A percentile compares a stretch with the other conserved stretches of the same genome.
phyloP scores from a whole-genome alignment of 1,140 invertebrate genomes.

The Octopus bimaculoides region DNA sequence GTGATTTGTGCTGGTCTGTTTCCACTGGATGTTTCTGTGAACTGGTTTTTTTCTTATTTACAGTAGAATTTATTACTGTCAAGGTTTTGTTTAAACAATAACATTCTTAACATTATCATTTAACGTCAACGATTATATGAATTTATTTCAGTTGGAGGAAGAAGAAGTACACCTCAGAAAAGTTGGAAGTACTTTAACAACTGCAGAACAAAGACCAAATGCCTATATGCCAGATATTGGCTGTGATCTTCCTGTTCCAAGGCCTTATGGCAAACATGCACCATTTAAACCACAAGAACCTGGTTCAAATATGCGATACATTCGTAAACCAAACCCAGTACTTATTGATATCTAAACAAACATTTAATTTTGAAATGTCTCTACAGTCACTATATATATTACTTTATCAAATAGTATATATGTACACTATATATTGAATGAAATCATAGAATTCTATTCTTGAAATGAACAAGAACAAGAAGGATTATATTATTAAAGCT shows the following conservation, averaged over 20 bases:
- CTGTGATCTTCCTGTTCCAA: constrained; percentile 55
- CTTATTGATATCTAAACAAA: constrained; percentile 60
- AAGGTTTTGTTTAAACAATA: too few relatives aligned
- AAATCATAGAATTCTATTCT: too few relatives aligned
- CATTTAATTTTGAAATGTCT: too few relatives aligned
- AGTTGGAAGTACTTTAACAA: constrained; percentile 51
- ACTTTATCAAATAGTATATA: too few relatives aligned
- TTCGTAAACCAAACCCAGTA: constrained; percentile 56
- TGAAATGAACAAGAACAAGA: too few relatives aligned
- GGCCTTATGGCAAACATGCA: constrained; percentile 56
- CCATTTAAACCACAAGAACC: constrained; percentile 56
- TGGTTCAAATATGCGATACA: constrained; percentile 56
- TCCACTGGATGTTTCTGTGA: too few relatives aligned
- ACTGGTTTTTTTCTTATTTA: background rate
- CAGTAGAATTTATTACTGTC: background rate
- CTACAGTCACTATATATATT: too few relatives aligned
- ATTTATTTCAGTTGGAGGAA: constrained; percentile 41
- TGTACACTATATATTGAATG: too few relatives aligned
- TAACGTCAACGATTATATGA: background rate
- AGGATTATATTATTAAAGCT: too few relatives aligned
- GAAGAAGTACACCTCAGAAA: constrained; percentile 54
- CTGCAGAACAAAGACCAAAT: constrained; percentile 57
- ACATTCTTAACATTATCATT: too few relatives aligned
- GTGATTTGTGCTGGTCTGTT: too few relatives aligned
- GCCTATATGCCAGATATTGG: constrained; percentile 58